Conservation (phyloP, 53 echinoderm and acorn worm species). For the Patiria pectinifera region DNA sequence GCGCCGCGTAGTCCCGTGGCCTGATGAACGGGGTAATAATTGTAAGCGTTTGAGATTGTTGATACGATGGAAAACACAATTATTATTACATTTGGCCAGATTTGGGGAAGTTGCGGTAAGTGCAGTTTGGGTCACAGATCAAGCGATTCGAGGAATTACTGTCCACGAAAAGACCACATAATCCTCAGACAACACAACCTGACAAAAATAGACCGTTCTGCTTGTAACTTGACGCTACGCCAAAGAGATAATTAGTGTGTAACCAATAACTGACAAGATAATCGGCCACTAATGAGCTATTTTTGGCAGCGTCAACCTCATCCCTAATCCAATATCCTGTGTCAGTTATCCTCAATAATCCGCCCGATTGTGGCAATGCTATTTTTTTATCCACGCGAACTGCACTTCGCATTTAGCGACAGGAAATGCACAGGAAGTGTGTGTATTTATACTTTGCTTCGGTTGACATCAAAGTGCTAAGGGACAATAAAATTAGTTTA, state of each 20-base stretch:
- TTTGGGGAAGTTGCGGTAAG: no score
- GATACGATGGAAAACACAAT: no score
- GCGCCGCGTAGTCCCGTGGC: no score
- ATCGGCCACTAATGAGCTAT: neutral
- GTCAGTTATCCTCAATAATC: neutral
- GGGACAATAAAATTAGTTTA: no score
- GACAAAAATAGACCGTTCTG: neutral
- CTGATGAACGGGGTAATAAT: no score
- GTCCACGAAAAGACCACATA: neutral
- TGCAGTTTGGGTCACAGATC: no score
- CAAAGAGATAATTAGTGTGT: neutral
- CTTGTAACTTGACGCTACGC: neutral
- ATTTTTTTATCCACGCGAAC: neutral
- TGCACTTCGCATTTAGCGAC: neutral
- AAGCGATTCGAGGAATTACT: no score
- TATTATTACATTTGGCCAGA: no score
- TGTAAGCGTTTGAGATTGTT: no score
- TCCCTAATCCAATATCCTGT: slow-evolving; percentile 58
- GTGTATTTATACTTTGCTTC: neutral
- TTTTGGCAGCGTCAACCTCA: neutral
- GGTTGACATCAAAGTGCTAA: neutral
- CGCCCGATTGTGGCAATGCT: neutral
- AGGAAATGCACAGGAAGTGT: slow-evolving; percentile 1
- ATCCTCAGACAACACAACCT: neutral
- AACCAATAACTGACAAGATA: neutral